Evolutionary conservation across 2,797 vertebrate species (phyloP).

Genomic region (Gymnocypris eckloni): DNA sequence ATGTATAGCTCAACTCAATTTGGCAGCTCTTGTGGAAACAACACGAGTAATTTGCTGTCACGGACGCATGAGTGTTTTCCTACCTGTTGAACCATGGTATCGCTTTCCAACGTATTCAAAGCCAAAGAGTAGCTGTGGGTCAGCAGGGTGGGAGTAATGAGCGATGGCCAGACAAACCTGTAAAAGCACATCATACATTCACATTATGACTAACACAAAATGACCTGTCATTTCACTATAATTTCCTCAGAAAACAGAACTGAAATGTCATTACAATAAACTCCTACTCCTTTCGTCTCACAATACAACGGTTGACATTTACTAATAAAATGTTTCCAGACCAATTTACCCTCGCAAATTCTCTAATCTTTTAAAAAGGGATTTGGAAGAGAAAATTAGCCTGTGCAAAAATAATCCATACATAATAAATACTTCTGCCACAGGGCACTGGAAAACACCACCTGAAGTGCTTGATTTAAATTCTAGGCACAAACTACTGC

Average conservation of each 20-base stretch:
- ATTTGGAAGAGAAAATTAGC: background rate
- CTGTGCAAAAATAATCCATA: background rate
- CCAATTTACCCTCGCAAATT: background rate
- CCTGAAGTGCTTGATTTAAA: background rate
- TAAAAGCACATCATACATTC: conserved; percentile 22
- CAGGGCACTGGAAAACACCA: background rate
- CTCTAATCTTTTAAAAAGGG: background rate
- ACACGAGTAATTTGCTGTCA: background rate
- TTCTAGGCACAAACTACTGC: conserved; percentile 9
- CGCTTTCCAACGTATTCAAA: conserved; percentile 93
- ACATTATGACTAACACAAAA: conserved; percentile 11
- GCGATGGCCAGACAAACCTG: conserved; percentile 98
- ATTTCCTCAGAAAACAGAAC: conserved; percentile 8
- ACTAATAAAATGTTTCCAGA: background rate
- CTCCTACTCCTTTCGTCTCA: background rate
- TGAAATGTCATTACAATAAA: background rate
- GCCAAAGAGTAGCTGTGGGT: conserved; percentile 96
- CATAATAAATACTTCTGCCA: background rate
- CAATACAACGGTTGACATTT: background rate
- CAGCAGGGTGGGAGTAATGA: conserved; percentile 96
- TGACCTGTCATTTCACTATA: background rate
- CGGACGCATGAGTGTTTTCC: background rate
- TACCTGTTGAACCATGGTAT: conserved; percentile 84
- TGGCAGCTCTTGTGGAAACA: conserved; percentile 19
- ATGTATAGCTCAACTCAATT: conserved; percentile 16